A percentile compares a stretch with the other conserved stretches of the same genome.
These are phyloP conservation scores for Triplophysa yarkandensis DNA, from an alignment of 2,797 vertebrate species.

Conservation along the genomic window DNA sequence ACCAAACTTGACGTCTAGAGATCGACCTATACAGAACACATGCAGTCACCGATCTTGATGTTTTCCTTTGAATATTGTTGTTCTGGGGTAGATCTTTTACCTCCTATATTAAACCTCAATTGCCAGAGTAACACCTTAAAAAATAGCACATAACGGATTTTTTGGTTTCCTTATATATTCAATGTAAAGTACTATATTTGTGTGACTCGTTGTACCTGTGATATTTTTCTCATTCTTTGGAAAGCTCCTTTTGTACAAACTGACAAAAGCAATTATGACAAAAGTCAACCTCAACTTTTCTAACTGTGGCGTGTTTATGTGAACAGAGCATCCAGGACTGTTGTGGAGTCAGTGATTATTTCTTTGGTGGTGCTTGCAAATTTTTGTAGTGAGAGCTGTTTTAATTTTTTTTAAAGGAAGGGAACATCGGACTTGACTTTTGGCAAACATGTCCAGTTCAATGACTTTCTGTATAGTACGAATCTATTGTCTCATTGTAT, in stretches of 20 bases:
- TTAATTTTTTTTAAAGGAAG: conserved; percentile 85
- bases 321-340: conserved; percentile 93
- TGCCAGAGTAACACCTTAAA: conserved; percentile 30
- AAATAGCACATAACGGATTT: conserved; percentile 69
- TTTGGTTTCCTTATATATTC: conserved; percentile 48
- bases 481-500: conserved; percentile 89
- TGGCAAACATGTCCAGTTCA: conserved; percentile 83
- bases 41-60: neutral
- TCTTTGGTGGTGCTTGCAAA: conserved; percentile 97
- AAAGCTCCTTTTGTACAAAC: conserved; percentile 91
- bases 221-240: conserved; percentile 80
- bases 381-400: conserved; percentile 96
- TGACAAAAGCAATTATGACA: conserved; percentile 82
- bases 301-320: conserved; percentile 93
- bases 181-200: conserved; percentile 51
- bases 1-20: conserved; percentile 56
- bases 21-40: conserved; percentile 14
- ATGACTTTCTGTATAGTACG: conserved; percentile 82
- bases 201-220: conserved; percentile 72
- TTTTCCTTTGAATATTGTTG: conserved; percentile 25
- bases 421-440: conserved; percentile 90
- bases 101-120: conserved; percentile 47
- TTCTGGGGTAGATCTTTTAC: conserved; percentile 37
- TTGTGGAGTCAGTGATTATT: conserved; percentile 97
- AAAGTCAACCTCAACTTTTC: conserved; percentile 92